phyloP scores from a whole-genome alignment of 2,797 vertebrate genomes.

The Hafferia zeledoni region DNA sequence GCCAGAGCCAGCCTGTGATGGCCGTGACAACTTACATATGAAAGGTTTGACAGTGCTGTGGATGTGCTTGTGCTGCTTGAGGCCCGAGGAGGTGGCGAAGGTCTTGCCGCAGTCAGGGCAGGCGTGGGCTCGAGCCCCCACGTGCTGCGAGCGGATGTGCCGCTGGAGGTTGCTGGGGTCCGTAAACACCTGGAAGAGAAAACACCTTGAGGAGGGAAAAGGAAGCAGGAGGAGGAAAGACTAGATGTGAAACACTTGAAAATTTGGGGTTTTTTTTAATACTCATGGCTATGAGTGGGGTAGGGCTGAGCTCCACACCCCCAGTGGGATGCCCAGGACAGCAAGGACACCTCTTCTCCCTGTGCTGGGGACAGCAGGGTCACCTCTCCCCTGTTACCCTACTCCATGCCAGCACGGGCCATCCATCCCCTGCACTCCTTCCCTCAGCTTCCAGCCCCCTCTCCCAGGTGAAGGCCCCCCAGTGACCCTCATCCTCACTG shows the following conservation, averaged over 20 bases:
- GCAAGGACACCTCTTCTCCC: neutral
- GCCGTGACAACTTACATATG: constrained; percentile 93
- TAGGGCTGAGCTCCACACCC: neutral
- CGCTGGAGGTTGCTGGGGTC: constrained; percentile 99
- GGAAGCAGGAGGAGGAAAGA: fast-evolving
- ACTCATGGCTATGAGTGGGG: fast-evolving
- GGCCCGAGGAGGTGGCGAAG: constrained; percentile 97
- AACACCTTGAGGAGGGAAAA: neutral
- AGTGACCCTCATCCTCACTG: fast-evolving
- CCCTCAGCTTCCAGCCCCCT: too few species aligned
- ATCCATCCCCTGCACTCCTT: neutral
- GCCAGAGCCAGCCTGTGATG: constrained; percentile 29
- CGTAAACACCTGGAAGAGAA: constrained; percentile 88
- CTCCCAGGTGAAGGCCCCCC: neutral
- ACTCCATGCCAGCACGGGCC: neutral
- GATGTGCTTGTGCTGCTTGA: constrained; percentile 99
- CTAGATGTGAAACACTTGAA: fast-evolving
- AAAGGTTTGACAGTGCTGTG: constrained; percentile 99
- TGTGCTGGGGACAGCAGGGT: neutral
- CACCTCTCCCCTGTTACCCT: neutral
- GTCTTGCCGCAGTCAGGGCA: constrained; percentile 99
- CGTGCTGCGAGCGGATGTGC: constrained; percentile 97
- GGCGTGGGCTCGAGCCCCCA: constrained; percentile 93
- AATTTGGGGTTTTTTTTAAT: fast-evolving
- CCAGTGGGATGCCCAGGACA: neutral